Evolutionary conservation across 1,140 invertebrate species (phyloP), one percentile per base, ranked within the genome.

Genomic region (Microplitis demolitor): DNA sequence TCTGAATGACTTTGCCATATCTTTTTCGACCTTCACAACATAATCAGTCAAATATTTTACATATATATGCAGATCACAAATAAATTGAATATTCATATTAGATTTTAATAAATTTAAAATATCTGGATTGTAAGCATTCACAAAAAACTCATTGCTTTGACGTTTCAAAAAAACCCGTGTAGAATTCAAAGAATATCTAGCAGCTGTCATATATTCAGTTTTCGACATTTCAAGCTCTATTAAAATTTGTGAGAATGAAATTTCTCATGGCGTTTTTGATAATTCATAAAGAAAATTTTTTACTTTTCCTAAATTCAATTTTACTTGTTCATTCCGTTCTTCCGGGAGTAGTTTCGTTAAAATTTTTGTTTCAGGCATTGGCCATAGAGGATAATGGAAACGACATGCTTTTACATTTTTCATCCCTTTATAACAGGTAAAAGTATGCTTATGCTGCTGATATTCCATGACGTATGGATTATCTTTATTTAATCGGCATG

Each of bases 91-190:
- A 62, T 62, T 33, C 60, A 62, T 62, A 62, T 62, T 62, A 9
- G 60, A 62, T 31, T 62, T 62, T 24, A 62, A 31, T 62, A 62
- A 62, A 8, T 9, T 14, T n/a, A 62, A n/a, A 33, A 62, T 62
- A 62, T 62, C 60, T 62, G 24, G 60, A n/a, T 62, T 62, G 24
- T 62, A 62, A 1, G 60, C n/a, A 62, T 62, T 62, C 5, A 62
- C n/a, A 31, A 1, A 62, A 9, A 62, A 37, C 34, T 33, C 60
- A 33, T 62, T 34, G 4, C 60, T 62, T 3, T 35, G 16, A 24
- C 60, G 60, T 31, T 31, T 34, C n/a, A 62, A 34, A 62, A 62
- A 62, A 33, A 62, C 60, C n/a, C 60, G 60, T 6, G 60, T 62
- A 11, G 14, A 33, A 0, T 31, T n/a, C 9, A 62, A 8, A 34